Evolutionary conservation across 2,113 vertebrate genomes (phyloP).

Genomic region (Macroglossus sobrinus): DNA sequence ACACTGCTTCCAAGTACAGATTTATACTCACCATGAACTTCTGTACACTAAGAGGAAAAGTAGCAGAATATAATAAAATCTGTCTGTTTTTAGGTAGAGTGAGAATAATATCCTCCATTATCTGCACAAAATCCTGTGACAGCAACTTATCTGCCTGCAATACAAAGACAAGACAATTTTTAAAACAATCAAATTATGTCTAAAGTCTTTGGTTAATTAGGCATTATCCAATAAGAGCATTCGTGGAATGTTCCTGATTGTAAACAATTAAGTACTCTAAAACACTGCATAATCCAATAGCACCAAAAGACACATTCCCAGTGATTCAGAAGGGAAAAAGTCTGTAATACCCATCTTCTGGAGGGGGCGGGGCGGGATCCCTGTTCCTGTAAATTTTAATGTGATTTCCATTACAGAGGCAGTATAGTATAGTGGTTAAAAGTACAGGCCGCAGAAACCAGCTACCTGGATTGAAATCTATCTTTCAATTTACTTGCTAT

Average conservation of each 20-base stretch:
- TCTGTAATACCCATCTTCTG: not conserved
- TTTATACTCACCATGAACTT: constrained; percentile 95
- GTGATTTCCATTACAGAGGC: not conserved
- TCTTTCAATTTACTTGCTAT: not conserved
- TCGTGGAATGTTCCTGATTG: not conserved
- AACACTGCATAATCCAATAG: not conserved
- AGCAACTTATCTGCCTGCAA: constrained; percentile 96
- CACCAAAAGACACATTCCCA: not conserved
- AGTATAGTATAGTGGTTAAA: not conserved
- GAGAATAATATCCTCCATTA: constrained; percentile 99
- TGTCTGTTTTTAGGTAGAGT: constrained; percentile 97
- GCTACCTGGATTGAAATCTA: not conserved
- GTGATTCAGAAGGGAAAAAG: not conserved
- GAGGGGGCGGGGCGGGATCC: no score
- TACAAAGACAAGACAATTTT: not conserved
- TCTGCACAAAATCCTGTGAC: constrained; percentile 99
- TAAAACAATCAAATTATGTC: not conserved
- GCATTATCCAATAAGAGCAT: not conserved
- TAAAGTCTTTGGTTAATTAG: not conserved
- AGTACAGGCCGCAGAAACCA: constrained; percentile 1
- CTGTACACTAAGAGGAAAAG: constrained; percentile 98
- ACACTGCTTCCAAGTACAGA: accelerated
- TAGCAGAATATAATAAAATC: constrained; percentile 98
- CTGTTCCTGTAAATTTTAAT: not conserved
- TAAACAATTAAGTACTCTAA: not conserved